Percentiles rank a stretch among this genome's conserved stretches.
Evolutionary conservation across 2,888 invertebrate species (phyloP).

Genomic region (Papilio gigon): DNA sequence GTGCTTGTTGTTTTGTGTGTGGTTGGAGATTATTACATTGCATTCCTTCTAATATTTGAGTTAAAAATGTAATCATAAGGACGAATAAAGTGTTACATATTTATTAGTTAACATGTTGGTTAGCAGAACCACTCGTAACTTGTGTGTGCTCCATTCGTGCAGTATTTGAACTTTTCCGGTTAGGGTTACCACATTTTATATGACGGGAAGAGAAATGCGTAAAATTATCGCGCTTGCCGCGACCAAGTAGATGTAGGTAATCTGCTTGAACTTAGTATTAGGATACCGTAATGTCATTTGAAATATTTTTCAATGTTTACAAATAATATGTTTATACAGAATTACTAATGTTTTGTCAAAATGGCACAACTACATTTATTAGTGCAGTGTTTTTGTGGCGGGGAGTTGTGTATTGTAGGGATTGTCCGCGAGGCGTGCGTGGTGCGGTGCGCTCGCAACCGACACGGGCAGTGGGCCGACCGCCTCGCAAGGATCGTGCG

Average conservation of each 20-base stretch:
- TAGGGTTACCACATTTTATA: neutral
- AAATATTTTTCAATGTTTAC: no score
- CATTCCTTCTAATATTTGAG: neutral
- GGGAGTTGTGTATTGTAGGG: neutral
- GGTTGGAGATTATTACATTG: no score
- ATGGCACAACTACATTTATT: no score
- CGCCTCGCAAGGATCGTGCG: constrained; percentile 17
- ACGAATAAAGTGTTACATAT: neutral
- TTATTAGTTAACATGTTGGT: no score
- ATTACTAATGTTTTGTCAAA: no score
- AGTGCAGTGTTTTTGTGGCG: no score
- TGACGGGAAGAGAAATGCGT: neutral
- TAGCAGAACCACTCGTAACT: neutral
- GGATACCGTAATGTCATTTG: no score
- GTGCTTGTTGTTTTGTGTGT: no score
- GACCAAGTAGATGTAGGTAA: no score
- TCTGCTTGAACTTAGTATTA: no score
- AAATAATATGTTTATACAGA: no score
- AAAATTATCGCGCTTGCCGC: neutral
- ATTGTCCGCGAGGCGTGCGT: neutral
- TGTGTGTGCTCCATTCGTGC: constrained; percentile 3
- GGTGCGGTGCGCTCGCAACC: neutral
- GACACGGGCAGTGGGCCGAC: constrained; percentile 19
- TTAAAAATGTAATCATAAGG: neutral
- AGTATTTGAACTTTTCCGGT: constrained; percentile 21